Evolutionary conservation across 2,113 vertebrate species (phyloP).

Genomic region (Hydrochoerus hydrochaeris): DNA sequence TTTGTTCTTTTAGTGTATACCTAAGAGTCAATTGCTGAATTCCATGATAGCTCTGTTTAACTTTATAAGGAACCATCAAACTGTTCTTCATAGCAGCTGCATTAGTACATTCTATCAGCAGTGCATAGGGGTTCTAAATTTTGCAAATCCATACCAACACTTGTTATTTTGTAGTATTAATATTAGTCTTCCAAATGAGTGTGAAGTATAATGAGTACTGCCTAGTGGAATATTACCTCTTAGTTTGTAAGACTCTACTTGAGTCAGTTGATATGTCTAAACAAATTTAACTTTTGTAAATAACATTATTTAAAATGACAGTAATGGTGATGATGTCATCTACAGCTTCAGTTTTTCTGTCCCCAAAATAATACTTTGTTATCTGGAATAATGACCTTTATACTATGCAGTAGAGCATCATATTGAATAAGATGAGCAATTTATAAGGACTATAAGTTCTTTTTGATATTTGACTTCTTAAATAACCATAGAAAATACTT

Average conservation of each 20-base stretch:
- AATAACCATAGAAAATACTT: neutral
- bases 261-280: neutral
- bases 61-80: neutral
- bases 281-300: conserved; percentile 43
- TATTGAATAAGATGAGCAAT: conserved; percentile 43
- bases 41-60: conserved; percentile 3
- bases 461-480: conserved; percentile 25
- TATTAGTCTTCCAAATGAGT: conserved; percentile 20
- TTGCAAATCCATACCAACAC: neutral
- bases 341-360: neutral
- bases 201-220: conserved; percentile 14
- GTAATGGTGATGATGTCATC: neutral
- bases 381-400: neutral
- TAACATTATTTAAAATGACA: conserved; percentile 37
- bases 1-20: neutral
- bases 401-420: neutral
- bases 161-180: neutral
- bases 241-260: conserved; percentile 26
- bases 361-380: neutral
- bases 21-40: neutral
- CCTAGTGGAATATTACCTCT: conserved; percentile 29
- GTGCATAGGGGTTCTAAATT: neutral
- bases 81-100: neutral
- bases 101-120: neutral
- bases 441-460: neutral